Conservation (phyloP, 2,797 vertebrate genomes). For the Pseudotriccus pelzelni region DNA sequence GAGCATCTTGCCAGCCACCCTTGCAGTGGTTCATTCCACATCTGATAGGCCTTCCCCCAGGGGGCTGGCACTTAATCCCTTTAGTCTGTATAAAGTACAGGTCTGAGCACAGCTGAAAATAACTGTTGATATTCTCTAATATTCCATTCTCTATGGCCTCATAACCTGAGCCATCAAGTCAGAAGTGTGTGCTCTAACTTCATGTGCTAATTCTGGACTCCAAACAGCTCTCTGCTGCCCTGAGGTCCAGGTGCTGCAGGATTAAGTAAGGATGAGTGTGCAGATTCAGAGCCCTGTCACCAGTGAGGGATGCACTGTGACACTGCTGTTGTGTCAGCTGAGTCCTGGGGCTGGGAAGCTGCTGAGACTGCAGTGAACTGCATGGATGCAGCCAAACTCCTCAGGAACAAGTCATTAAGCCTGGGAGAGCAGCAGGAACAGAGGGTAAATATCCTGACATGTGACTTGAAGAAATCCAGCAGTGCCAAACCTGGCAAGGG, state of each 20-base stretch:
- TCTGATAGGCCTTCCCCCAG: not conserved
- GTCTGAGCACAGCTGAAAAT: not conserved
- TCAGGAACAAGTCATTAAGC: not conserved
- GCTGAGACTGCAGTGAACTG: not conserved
- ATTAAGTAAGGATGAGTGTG: not conserved
- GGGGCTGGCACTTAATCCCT: not conserved
- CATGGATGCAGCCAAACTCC: not conserved
- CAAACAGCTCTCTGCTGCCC: not conserved
- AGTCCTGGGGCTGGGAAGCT: not conserved
- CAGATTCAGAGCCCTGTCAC: not conserved
- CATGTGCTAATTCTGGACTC: not conserved
- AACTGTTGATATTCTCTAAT: not conserved
- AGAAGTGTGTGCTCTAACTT: not conserved
- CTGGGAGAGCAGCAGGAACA: not conserved
- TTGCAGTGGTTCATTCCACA: not conserved
- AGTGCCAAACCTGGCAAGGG: not conserved
- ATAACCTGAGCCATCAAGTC: not conserved
- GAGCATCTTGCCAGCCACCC: not conserved
- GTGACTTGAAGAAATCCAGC: not conserved
- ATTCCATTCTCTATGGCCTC: not conserved
- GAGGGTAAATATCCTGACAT: not conserved
- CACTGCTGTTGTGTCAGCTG: not conserved
- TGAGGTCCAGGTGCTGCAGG: not conserved
- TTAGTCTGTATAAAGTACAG: not conserved
- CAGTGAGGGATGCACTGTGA: not conserved